Evolutionary conservation across 2,797 vertebrate species (phyloP), one percentile per base, ranked within the genome.

Genomic region (Myotis vivesi): DNA sequence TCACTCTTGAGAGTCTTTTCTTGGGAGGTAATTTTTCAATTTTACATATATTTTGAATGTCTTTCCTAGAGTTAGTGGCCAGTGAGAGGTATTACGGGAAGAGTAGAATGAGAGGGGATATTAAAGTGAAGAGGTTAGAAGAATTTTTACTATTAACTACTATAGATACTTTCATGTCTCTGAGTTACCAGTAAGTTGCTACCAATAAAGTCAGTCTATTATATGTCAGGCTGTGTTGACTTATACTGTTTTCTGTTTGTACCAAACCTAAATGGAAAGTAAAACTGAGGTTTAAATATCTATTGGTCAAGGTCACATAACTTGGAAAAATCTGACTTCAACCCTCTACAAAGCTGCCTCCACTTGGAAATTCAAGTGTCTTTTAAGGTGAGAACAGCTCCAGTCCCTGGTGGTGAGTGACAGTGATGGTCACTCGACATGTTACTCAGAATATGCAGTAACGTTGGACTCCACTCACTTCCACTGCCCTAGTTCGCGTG

Each of bases 1-100:
- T 77, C 68, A 49, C 20, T 66, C 38, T 66, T 85, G n/a, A 46
- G 22, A 53, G 15, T 25, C 72, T 94, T 53, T 44, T 30, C 41
- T 44, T 33, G 53, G 41, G 76, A 91, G 64, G 88, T 96, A 81
- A 76, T 76, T 84, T 93, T 86, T 86, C 36, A 87, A 53, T 76
- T 55, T 87, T 33, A 9, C 55, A 68, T 49, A 38, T 75, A 75
- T 28, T 83, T 79, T 83, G 36, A 91, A 79, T 46, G 28, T 69
- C 69, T 92, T 80, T 57, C n/a, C 30, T 73, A 64, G 66, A 8
- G 64, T 80, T 28, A 33, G 41, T 46, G 83, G 59, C 53, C 66
- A 72, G 30, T 20, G 79, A 76, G 28, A 64, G 23, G 53, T 51
- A 22, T 75, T 30, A 44, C 23, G 62, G 20, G 41, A 55, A 81